Percentiles rank a stretch among this genome's conserved stretches.
phyloP scores from a whole-genome alignment of 2,797 vertebrate genomes.

The Spinus pinus region DNA sequence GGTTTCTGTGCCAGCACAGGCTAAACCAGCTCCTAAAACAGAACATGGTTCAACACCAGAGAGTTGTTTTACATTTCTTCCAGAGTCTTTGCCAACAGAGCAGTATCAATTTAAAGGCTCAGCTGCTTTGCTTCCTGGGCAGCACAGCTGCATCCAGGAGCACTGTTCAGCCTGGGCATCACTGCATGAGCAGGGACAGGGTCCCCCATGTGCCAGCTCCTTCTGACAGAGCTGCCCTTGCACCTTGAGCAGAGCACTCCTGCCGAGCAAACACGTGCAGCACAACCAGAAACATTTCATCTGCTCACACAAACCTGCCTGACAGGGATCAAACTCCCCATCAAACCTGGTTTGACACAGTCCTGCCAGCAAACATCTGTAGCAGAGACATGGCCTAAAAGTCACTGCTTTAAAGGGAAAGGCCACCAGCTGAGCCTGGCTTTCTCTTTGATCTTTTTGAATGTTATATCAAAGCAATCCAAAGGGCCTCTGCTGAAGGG shows the following conservation, averaged over 20 bases:
- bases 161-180: rapidly evolving
- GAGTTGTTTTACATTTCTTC: neutral
- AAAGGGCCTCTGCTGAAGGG: neutral
- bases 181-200: neutral
- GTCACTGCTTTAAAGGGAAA: constrained; percentile 7
- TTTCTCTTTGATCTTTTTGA: constrained; percentile 32
- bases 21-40: neutral
- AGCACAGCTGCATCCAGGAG: neutral
- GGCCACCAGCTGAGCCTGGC: constrained; percentile 39
- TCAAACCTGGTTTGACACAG: neutral
- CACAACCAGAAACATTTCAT: neutral
- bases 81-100: neutral
- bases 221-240: neutral
- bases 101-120: neutral
- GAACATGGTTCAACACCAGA: neutral
- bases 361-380: constrained; percentile 42
- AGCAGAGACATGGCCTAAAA: neutral
- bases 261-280: neutral
- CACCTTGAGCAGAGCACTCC: neutral
- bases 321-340: constrained; percentile 18
- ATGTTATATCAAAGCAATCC: constrained; percentile 19
- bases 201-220: rapidly evolving
- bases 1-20: neutral
- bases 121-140: neutral
- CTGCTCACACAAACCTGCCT: neutral